Base-by-base conservation (phyloP, 2,113 vertebrate genomes). In the Excalfactoria chinensis region DNA sequence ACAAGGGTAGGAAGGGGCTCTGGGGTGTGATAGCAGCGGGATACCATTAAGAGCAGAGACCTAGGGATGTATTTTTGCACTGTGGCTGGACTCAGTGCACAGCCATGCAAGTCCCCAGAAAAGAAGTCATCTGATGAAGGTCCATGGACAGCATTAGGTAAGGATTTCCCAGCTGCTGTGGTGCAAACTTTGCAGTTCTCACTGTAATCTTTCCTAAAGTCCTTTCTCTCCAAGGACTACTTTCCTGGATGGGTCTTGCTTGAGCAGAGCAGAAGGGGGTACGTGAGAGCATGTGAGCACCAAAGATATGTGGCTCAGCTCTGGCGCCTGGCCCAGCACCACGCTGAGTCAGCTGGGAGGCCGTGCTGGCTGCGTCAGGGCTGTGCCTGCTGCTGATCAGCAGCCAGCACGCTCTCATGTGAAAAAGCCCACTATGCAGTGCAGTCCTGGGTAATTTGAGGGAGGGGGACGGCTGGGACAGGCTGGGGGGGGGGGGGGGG, bases 341-440 rank as follows among this genome's bases (percentile, higher is more conserved):
- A 12, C 6, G 84, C 93, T 90, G 96, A 90, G 79, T 94, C 92
- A 93, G 95, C 88, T 4, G 81, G 35, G 58, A 64, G 71, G 30
- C 73, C 3, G 7, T 0, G 51, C 55, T 14, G 76, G 51, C 76
- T 12, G 51, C 8, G 7, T 7, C 92, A 49, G 41, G 76, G 63
- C 84, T 88, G 79, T 78, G 40, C 79, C 58, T 53, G 3, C 70
- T 25, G 6, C 3, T 3, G 56, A 4, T 56, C 84, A 4, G 23
- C 58, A 32, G 53, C 34, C 88, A 21, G 25, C 34, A 48, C 51
- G 3, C 62, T 9, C 1, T 6, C 20, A 4, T 11, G 49, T 0
- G 32, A 62, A 62, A 30, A 63, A 25, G 32, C 59, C 32, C 2
- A 1, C 43, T 4, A 2, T 23, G 48, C 66, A 13, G 44, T 49